Evolutionary conservation across 2,113 vertebrate species (phyloP), one percentile per base, ranked within the genome.

Genomic region (Leuciscus idus): DNA sequence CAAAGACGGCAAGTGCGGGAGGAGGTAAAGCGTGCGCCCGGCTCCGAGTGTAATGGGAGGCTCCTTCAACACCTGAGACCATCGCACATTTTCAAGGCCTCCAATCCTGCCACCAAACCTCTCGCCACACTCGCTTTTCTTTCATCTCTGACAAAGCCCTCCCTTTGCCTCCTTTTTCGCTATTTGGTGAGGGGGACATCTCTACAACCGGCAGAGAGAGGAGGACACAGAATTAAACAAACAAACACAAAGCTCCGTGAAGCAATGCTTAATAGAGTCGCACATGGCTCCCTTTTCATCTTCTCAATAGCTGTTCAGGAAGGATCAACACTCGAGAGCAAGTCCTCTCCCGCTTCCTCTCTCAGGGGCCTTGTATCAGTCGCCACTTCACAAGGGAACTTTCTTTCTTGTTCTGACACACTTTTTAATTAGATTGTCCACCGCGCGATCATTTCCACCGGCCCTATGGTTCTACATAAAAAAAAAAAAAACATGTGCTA

Each of bases 11-110:
- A 7, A 57, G 19, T 7, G 55, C 19, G 55, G 19, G 55, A 57
- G 7, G 55, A 43, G 55, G 84, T n/a, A 33, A 46, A 86, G 87
- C 89, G 91, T 90, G 84, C 81, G 72, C 87, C 84, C 83, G 89
- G 88, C 94, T 91, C 48, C 72, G 79, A 89, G 76, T 88, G 94
- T 95, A 96, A 96, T 93, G 94, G 93, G 87, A 94, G 91, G 86
- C 93, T 93, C 92, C 96, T 95, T 93, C 93, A 94, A 94, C 97
- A 98, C 96, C 97, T 98, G 97, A 95, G 97, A 94, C 96, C 93
- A 26, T 88, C 66, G 84, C 61, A 75, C 74, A 82, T 77, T 86
- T 81, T 64, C 78, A 68, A 75, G 74, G 73, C 86, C 85, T 52
- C 64, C 7, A 64, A 84, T 86, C 84, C 72, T 28, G 59, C 78